Evolutionary conservation across 2,797 vertebrate species (phyloP).

Genomic region (Somateria mollissima): DNA sequence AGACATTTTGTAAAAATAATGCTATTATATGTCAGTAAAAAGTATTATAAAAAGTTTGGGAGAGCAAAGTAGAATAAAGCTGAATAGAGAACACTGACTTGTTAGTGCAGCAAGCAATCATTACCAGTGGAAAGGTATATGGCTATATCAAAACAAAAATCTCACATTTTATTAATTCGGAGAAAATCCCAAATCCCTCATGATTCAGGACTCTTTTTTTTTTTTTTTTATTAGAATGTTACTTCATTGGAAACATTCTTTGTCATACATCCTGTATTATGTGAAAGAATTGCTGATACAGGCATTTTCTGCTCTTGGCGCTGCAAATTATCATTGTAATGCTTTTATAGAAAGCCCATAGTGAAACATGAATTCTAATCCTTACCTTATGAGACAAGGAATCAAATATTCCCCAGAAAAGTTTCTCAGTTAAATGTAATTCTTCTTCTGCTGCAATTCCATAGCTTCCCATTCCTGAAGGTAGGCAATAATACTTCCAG

Average conservation of each 20-base stretch:
- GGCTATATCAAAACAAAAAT: neutral
- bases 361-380: neutral
- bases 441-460: constrained; percentile 95
- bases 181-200: neutral
- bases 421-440: constrained; percentile 95
- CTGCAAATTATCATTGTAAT: neutral
- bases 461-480: constrained; percentile 90
- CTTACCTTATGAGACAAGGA: constrained; percentile 96
- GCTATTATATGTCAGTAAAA: neutral
- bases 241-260: neutral
- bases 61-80: neutral
- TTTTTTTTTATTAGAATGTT: neutral
- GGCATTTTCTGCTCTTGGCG: neutral
- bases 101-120: neutral
- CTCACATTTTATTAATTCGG: neutral
- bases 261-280: neutral
- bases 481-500: constrained; percentile 99
- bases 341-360: neutral
- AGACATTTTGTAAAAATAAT: neutral
- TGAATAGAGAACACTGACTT: neutral
- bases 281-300: neutral
- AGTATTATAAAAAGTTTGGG: neutral
- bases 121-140: neutral
- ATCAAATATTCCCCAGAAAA: constrained; percentile 99
- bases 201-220: neutral